These are phyloP conservation scores for Pygocentrus nattereri DNA, from an alignment of 2,797 vertebrate species.

Conservation along the genomic window DNA sequence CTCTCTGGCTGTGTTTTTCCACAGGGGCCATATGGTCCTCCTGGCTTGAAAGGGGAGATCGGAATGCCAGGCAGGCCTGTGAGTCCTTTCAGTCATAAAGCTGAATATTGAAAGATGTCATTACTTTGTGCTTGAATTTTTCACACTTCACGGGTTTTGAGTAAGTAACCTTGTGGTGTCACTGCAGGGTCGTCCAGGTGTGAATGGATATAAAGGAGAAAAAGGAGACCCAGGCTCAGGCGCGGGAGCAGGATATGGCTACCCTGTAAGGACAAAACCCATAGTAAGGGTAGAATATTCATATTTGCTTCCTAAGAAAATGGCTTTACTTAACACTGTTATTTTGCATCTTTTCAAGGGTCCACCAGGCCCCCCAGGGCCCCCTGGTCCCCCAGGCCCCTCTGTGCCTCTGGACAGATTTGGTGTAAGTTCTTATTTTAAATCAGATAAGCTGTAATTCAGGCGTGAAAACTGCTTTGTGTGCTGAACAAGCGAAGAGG, in stretches of 20 bases:
- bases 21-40: constrained; percentile 76
- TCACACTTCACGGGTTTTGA: background rate
- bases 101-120: background rate
- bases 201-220: constrained; percentile 94
- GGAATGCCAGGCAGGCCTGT: constrained; percentile 97
- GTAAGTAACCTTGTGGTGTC: constrained; percentile 24
- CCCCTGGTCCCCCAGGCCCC: constrained; percentile 80
- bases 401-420: constrained; percentile 75
- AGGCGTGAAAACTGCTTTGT: constrained; percentile 29
- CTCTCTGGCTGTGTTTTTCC: constrained; percentile 36
- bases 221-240: constrained; percentile 84
- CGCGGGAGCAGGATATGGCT: constrained; percentile 66
- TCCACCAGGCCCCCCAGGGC: constrained; percentile 81
- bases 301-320: background rate
- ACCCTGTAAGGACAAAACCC: constrained; percentile 78
- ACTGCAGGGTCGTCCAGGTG: constrained; percentile 90
- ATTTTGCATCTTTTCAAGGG: constrained; percentile 72
- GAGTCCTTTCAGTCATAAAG: constrained; percentile 68
- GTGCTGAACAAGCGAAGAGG: constrained; percentile 10
- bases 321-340: background rate
- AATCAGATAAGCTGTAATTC: constrained; percentile 38
- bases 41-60: constrained; percentile 93
- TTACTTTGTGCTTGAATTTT: background rate
- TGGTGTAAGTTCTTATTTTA: constrained; percentile 70
- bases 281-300: background rate